phyloP scores from a whole-genome alignment of 2,888 invertebrate species.

The Idaea dimidiata region DNA sequence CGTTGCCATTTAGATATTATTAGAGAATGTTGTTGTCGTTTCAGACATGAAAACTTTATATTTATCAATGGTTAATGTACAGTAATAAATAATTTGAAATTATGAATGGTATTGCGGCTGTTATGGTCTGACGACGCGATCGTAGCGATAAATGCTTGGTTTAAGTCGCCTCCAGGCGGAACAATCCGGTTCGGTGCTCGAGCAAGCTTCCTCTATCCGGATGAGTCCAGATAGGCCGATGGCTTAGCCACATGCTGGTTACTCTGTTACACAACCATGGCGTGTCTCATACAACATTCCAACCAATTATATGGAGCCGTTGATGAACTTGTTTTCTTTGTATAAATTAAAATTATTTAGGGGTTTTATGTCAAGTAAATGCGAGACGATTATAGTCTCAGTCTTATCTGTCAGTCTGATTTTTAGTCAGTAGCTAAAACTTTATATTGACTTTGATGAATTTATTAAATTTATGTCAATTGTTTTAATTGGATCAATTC shows the following conservation, averaged over 20 bases:
- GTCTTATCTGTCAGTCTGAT: not conserved
- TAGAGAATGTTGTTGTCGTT: not conserved
- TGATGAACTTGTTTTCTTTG: conserved; percentile 34
- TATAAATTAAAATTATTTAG: conserved; percentile 12
- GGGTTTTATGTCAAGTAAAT: not conserved
- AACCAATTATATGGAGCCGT: conserved; percentile 54
- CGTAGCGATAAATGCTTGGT: conserved; percentile 39
- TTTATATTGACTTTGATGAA: too few species aligned
- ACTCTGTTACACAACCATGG: conserved; percentile 19
- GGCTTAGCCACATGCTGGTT: conserved; percentile 38
- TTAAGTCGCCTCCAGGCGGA: conserved; percentile 38
- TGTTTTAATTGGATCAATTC: too few species aligned
- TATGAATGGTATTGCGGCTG: conserved; percentile 18
- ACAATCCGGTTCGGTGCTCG: conserved; percentile 56
- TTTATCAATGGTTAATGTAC: conserved; percentile 3
- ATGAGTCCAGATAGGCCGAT: conserved; percentile 46
- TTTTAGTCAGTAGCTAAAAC: not conserved
- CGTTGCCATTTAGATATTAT: too few species aligned
- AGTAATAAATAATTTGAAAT: conserved; percentile 12
- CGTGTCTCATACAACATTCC: conserved; percentile 61
- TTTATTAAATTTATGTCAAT: too few species aligned
- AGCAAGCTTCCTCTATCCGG: conserved; percentile 57
- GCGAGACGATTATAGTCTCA: not conserved
- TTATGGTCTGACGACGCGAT: conserved; percentile 16
- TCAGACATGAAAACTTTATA: conserved; percentile 13